Evolutionary conservation across 2,113 vertebrate genomes (phyloP).

Genomic region (Spheniscus mendiculus): DNA sequence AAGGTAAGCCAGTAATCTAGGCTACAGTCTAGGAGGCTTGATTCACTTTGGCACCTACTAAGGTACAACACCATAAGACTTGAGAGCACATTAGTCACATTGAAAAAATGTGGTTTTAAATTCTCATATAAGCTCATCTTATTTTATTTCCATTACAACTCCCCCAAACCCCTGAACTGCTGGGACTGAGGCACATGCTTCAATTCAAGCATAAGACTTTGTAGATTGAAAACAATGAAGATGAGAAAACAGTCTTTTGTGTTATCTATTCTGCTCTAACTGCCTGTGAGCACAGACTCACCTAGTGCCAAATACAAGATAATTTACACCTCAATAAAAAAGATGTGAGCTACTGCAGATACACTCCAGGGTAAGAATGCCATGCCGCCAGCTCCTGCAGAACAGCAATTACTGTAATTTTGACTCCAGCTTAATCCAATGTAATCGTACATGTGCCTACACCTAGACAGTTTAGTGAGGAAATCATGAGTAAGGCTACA

Average conservation of each 20-base stretch:
- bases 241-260: not conserved
- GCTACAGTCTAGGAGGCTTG: not conserved
- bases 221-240: not conserved
- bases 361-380: not conserved
- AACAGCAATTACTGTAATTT: not conserved
- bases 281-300: not conserved
- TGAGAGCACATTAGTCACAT: not conserved
- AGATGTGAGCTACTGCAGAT: not conserved
- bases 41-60: not conserved
- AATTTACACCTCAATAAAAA: conserved; percentile 6
- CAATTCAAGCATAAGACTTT: not conserved
- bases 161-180: not conserved
- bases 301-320: not conserved
- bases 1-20: not conserved
- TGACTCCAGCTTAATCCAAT: not conserved
- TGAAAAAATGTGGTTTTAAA: not conserved
- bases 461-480: not conserved
- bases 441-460: not conserved
- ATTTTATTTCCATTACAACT: not conserved
- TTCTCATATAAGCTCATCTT: not conserved
- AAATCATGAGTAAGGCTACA: not conserved
- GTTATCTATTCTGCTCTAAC: not conserved
- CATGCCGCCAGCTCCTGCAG: not conserved
- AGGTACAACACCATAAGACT: not conserved
- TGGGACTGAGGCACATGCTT: not conserved